Conservation (phyloP, 2,113 vertebrate genomes). For the Odontophorus gujanensis region DNA sequence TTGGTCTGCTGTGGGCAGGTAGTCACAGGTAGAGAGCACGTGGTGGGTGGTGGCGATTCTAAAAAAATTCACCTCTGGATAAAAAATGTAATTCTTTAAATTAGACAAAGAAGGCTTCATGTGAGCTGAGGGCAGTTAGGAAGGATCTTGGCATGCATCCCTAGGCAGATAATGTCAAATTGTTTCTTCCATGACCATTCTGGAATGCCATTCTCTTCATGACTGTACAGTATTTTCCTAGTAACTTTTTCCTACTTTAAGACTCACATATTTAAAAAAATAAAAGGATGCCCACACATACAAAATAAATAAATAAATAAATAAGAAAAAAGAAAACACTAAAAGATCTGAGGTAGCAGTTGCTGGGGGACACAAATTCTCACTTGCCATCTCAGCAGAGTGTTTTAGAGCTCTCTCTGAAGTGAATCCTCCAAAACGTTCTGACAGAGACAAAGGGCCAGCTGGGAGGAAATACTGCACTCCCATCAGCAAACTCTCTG, state of each 20-base stretch:
- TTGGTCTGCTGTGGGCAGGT: background rate
- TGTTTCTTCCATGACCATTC: background rate
- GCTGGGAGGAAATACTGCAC: background rate
- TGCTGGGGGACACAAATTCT: background rate
- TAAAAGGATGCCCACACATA: background rate
- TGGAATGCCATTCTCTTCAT: background rate
- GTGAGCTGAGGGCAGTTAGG: background rate
- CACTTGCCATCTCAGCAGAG: background rate
- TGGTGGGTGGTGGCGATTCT: no score
- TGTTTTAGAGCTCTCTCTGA: background rate
- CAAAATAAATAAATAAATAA: no score
- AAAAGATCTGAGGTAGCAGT: background rate
- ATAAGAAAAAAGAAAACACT: no score
- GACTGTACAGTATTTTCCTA: background rate
- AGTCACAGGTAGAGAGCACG: background rate
- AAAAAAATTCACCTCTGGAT: background rate
- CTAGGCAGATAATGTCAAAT: background rate
- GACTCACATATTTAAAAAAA: background rate
- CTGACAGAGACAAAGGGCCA: background rate
- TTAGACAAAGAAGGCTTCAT: background rate
- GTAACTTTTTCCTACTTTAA: background rate
- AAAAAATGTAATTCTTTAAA: background rate
- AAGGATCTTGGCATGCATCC: background rate
- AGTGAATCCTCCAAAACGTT: background rate
- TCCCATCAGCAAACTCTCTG: conserved; percentile 3